These are phyloP conservation scores for Enteromius argenteus DNA, from an alignment of 2,797 vertebrate genomes.

Conservation along the genomic window DNA sequence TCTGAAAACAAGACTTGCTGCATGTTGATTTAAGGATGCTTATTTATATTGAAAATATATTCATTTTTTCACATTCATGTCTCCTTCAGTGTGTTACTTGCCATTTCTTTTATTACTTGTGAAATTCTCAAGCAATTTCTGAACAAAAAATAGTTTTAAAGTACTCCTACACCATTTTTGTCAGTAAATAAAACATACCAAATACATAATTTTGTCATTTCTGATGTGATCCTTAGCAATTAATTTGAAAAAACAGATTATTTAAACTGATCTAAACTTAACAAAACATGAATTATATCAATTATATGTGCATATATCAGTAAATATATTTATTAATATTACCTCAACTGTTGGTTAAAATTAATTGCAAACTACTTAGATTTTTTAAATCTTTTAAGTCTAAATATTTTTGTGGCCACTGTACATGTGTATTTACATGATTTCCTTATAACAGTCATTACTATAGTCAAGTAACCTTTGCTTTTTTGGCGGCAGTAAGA, in stretches of 20 bases:
- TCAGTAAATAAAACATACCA: neutral
- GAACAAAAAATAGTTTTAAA: neutral
- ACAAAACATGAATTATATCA: neutral
- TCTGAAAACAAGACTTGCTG: neutral
- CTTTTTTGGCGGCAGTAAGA: neutral
- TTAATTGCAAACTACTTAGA: neutral
- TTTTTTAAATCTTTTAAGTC: neutral
- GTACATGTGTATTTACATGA: neutral
- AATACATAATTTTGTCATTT: neutral
- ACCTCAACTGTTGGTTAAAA: neutral
- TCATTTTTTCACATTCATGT: neutral
- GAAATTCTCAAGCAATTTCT: neutral
- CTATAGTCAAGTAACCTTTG: neutral
- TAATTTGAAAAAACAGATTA: neutral
- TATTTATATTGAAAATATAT: neutral
- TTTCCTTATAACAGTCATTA: neutral
- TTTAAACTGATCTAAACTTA: neutral
- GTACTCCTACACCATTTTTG: neutral
- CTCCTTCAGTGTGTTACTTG: neutral
- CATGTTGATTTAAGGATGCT: neutral
- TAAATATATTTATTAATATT: neutral
- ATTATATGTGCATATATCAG: neutral
- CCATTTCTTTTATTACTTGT: neutral
- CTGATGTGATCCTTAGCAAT: neutral
- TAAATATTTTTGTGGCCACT: constrained; percentile 15